Evolutionary conservation across 92 coral and sea anemone species (phyloP).

Genomic region (Chrysogorgia sp.): DNA sequence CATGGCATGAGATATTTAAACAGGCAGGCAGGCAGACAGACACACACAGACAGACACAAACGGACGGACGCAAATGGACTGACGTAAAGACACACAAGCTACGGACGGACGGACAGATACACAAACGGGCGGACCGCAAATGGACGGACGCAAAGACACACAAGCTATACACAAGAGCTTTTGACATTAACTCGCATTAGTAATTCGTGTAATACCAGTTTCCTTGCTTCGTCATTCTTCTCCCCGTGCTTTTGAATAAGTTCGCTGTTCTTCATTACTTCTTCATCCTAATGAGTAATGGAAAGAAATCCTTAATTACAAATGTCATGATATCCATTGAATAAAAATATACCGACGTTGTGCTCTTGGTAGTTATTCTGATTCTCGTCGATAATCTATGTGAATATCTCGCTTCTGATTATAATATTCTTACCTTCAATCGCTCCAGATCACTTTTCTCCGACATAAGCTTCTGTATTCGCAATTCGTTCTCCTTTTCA

Average conservation of each 20-base stretch:
- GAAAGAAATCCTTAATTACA: neutral
- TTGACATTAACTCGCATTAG: neutral
- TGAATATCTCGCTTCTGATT: neutral
- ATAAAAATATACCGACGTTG: neutral
- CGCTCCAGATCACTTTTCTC: slow-evolving; percentile 85
- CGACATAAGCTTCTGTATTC: slow-evolving; percentile 73
- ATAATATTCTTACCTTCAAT: slow-evolving; percentile 65
- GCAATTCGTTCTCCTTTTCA: slow-evolving; percentile 83
- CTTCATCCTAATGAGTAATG: slow-evolving; percentile 72
- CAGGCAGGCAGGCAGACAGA: too few species aligned
- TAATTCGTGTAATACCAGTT: slow-evolving; percentile 68
- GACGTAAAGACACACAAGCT: neutral
- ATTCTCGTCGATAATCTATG: neutral
- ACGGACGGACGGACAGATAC: neutral
- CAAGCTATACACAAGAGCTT: neutral
- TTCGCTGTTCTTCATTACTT: slow-evolving; percentile 54
- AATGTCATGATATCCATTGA: neutral
- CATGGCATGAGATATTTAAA: too few species aligned
- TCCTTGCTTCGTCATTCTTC: slow-evolving; percentile 63
- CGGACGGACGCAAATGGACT: neutral
- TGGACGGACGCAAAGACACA: neutral
- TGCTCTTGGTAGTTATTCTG: neutral
- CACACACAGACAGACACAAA: too few species aligned
- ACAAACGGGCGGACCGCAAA: neutral
- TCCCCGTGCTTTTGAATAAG: slow-evolving; percentile 52